Conservation (phyloP, 1,140 invertebrate species). For the Chironomus striatipennis region DNA sequence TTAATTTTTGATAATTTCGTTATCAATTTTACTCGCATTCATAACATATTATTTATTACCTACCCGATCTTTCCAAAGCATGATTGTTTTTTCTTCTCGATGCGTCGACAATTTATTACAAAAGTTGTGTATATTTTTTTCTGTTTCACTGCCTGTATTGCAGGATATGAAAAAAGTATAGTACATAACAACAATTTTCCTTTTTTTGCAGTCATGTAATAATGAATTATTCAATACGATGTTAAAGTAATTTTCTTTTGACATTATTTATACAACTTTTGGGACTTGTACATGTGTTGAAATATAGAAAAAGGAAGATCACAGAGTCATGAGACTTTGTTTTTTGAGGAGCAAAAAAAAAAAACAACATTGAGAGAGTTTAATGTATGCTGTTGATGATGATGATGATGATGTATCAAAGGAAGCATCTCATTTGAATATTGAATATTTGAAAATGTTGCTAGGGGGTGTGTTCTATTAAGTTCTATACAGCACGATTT, state of each 20-base stretch:
- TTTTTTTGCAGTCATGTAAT: background rate
- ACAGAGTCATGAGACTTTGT: background rate
- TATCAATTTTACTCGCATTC: no score
- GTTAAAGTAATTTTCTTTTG: conserved; percentile 5
- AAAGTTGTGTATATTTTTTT: background rate
- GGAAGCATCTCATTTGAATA: no score
- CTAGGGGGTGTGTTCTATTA: no score
- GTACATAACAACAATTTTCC: background rate
- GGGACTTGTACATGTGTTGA: background rate
- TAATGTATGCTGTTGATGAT: no score
- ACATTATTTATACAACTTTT: conserved; percentile 15
- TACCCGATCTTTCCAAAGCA: background rate
- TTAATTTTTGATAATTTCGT: no score
- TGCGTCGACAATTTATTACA: background rate
- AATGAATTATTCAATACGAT: background rate
- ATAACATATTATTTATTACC: no score
- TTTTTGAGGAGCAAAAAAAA: no score
- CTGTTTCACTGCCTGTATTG: no score
- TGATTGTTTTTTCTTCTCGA: background rate
- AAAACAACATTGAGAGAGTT: no score
- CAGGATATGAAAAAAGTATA: background rate
- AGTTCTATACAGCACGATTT: no score
- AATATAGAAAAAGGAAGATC: background rate
- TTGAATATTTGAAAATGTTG: no score
- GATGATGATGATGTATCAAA: no score